Base-by-base conservation (phyloP, 2,113 vertebrate species). In the Dasyprocta punctata region DNA sequence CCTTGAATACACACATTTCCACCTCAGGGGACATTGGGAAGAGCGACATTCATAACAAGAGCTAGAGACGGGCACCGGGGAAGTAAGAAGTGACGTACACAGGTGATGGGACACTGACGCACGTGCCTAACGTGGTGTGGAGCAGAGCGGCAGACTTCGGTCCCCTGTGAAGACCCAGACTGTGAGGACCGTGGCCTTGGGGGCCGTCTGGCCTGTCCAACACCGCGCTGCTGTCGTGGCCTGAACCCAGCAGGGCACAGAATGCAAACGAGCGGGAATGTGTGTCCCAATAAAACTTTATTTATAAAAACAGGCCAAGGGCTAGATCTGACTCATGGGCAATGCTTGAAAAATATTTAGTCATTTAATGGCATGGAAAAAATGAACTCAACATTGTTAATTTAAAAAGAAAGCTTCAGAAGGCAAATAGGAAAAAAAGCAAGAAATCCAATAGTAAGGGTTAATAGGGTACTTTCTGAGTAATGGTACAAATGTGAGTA, bases 31-130 rank as follows among this genome's bases (percentile, higher is more conserved):
- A 89, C 52, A 7, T 33, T 17, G n/a, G 24, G 10, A 71, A 19
- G 5, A 28, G 41, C 1, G 19, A 4, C 12, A 2, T 22, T 49
- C 26, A 2, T 3, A 28, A 78, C 7, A 10, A 4, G 22, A 9
- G 5, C 54, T 0, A 8, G 1, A 1, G 8, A 33, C 7, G 28
- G 36, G 28, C 30, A 38, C 2, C 0, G 44, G 8, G 16, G 38
- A 38, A 38, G 36, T 33, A 71, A 58, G 6, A n/a, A 75, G 13
- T 26, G 44, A 3, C 3, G 5, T 3, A 14, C 22, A 5, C 10
- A 1, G 0, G 0, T 0, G 3, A 1, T 5, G 11, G 33, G 8
- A 38, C 33, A 11, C 11, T 2, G 14, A 2, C 4, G 41, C 58
- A n/a, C 26, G 41, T 9, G 24, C 14, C 22, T 20, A 49, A 30